A percentile compares a stretch with the other conserved stretches of the same genome.
Conservation (phyloP, 2,113 vertebrate species). For the Lycaon pictus region DNA sequence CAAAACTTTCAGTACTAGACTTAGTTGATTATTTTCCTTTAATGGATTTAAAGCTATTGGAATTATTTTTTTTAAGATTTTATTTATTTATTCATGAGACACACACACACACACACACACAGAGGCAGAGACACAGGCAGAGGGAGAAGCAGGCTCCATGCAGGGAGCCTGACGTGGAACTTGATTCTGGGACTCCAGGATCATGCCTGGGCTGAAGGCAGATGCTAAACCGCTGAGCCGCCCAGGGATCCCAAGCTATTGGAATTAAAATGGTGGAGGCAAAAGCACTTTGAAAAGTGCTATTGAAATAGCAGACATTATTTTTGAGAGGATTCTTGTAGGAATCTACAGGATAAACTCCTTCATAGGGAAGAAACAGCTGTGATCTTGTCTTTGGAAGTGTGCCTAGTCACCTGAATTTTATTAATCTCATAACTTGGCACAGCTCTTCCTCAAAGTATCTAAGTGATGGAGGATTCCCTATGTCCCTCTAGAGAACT, state of each 20-base stretch:
- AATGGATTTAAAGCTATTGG: neutral
- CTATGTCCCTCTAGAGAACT: neutral
- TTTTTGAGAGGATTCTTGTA: constrained; percentile 16
- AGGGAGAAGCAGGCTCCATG: too few relatives aligned
- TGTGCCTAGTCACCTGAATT: constrained; percentile 23
- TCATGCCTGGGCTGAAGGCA: too few relatives aligned
- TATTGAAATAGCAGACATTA: neutral
- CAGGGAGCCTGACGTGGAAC: too few relatives aligned
- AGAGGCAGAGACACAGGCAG: too few relatives aligned
- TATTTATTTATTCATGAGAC: too few relatives aligned
- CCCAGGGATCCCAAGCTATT: neutral
- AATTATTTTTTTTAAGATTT: neutral
- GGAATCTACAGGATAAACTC: constrained; percentile 6
- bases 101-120: too few relatives aligned
- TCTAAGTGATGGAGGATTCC: neutral
- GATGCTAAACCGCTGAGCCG: too few relatives aligned
- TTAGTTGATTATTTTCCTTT: constrained; percentile 9
- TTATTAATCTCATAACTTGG: constrained; percentile 9
- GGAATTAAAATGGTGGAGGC: neutral
- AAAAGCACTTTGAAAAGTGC: constrained; percentile 30
- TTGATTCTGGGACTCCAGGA: too few relatives aligned
- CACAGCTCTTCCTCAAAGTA: neutral
- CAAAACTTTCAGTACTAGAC: neutral
- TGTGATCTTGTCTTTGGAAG: constrained; percentile 10
- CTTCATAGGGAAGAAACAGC: neutral